Conservation (phyloP, 1,140 invertebrate species). For the Microplitis mediator region DNA sequence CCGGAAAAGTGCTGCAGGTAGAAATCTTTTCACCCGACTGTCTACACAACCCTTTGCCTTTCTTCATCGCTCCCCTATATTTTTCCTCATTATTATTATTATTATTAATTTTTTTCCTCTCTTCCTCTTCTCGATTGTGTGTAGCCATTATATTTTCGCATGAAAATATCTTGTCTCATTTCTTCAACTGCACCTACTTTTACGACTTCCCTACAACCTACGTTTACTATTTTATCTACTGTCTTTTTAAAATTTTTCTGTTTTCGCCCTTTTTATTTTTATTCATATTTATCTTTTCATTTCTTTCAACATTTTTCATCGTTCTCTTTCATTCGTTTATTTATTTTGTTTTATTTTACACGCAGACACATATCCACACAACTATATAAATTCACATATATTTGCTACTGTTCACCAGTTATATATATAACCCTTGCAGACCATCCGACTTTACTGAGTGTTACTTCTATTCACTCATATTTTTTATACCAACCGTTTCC, state of each 20-base stretch:
- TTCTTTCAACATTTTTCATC: not conserved
- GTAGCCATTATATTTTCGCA: conserved; percentile 22
- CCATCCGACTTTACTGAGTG: not conserved
- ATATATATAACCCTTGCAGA: not conserved
- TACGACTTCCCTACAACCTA: not conserved
- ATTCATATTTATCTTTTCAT: conserved; percentile 3
- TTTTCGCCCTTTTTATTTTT: conserved; percentile 6
- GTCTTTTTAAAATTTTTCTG: conserved; percentile 11
- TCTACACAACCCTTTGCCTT: conserved; percentile 11
- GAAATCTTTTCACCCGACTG: not conserved
- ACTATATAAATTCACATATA: not conserved
- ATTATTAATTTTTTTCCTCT: not conserved
- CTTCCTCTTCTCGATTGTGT: conserved; percentile 19
- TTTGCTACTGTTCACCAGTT: not conserved
- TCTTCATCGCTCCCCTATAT: not conserved
- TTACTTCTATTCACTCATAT: not conserved
- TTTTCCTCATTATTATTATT: not conserved
- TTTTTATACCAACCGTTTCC: not conserved
- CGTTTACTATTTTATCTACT: conserved; percentile 2
- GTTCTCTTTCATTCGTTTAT: not conserved
- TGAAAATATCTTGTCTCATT: conserved; percentile 18
- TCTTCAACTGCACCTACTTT: not conserved
- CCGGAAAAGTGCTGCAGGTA: conserved; percentile 11
- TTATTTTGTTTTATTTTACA: too few species aligned
- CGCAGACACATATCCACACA: too few species aligned